Evolutionary conservation across 2,888 invertebrate species (phyloP).

Genomic region (Galeopsomyia nigrocyanea): DNA sequence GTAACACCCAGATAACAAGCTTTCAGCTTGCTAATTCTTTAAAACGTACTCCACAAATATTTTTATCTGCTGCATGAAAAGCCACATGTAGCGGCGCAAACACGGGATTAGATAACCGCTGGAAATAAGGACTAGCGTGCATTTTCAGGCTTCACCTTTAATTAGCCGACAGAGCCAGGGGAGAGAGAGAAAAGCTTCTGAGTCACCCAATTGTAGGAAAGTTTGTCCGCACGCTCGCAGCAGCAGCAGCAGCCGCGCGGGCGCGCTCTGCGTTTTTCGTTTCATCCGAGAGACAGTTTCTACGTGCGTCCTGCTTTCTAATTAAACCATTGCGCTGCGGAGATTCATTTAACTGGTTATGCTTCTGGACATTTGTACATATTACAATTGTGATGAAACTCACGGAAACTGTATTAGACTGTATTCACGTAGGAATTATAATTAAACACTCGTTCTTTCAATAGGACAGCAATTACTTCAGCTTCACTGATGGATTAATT

Average conservation of each 20-base stretch:
- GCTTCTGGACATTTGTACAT: too few species aligned
- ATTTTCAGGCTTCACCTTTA: constrained; percentile 23
- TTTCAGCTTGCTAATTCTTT: too few species aligned
- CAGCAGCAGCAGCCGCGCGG: too few species aligned
- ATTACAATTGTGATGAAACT: too few species aligned
- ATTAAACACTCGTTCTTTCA: neutral
- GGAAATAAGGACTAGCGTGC: neutral
- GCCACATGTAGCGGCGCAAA: neutral
- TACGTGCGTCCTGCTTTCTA: constrained; percentile 7
- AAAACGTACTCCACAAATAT: too few species aligned
- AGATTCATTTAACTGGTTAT: too few species aligned
- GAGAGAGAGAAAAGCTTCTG: neutral
- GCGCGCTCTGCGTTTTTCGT: constrained; percentile 10
- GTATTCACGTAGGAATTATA: neutral
- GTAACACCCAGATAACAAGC: too few species aligned
- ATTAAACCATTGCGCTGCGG: constrained; percentile 19
- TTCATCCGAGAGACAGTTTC: neutral
- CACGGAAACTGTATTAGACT: too few species aligned
- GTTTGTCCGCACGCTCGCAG: constrained; percentile 9
- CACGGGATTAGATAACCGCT: constrained; percentile 7
- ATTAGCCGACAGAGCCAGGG: constrained; percentile 19
- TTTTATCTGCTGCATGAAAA: constrained; percentile 16
- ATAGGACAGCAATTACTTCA: constrained; percentile 4
- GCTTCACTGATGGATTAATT: neutral
- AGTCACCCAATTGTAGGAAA: too few species aligned